Evolutionary conservation across 2,113 vertebrate genomes (phyloP).

Genomic region (Bufo bufo): DNA sequence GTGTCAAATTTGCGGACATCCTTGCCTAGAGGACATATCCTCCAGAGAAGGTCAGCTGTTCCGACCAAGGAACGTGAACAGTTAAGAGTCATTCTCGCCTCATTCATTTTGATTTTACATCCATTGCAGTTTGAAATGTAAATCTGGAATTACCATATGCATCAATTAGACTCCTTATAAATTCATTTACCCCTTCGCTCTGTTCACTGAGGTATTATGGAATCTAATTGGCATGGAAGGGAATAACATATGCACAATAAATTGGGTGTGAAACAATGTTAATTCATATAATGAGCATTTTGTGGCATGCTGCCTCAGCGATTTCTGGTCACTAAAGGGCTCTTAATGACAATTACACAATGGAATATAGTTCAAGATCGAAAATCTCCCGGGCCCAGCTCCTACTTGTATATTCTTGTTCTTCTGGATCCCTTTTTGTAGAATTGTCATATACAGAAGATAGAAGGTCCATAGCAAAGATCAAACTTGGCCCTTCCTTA

Average conservation of each 20-base stretch:
- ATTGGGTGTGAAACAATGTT: constrained; percentile 71
- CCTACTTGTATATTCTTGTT: background rate
- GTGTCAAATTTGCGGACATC: background rate
- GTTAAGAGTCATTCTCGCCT: background rate
- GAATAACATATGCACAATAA: constrained; percentile 70
- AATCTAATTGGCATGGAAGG: constrained; percentile 68
- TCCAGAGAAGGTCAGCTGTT: background rate
- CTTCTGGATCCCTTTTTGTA: background rate
- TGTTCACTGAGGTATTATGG: constrained; percentile 66
- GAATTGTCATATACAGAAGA: background rate
- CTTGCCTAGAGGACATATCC: constrained; percentile 2
- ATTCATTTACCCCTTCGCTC: constrained; percentile 63
- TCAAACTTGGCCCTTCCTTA: background rate
- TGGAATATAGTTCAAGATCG: background rate
- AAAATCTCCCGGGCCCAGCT: background rate
- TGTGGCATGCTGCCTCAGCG: constrained; percentile 63
- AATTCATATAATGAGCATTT: constrained; percentile 67
- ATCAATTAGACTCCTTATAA: constrained; percentile 61
- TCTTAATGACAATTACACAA: constrained; percentile 44
- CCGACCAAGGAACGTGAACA: background rate
- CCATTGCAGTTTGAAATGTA: constrained; percentile 53
- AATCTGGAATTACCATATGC: constrained; percentile 60
- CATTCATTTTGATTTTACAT: constrained; percentile 31
- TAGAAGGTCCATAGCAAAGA: background rate
- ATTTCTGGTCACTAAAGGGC: constrained; percentile 54